A percentile compares a stretch with the other conserved stretches of the same genome.
Conservation (phyloP, 2,113 vertebrate genomes). For the Sciurus niger region DNA sequence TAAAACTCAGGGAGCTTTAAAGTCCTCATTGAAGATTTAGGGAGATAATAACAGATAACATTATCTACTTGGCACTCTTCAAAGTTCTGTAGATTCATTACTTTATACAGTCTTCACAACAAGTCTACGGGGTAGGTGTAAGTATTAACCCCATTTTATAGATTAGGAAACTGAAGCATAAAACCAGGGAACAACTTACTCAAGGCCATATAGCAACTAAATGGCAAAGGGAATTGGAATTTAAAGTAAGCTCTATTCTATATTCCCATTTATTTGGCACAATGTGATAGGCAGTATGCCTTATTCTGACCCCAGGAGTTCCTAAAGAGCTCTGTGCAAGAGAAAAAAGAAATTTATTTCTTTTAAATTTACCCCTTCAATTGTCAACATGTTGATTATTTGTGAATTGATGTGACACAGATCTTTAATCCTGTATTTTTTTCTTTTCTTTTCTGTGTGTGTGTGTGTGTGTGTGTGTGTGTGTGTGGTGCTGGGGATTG, state of each 20-base stretch:
- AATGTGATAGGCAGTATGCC: background rate
- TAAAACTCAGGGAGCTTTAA: background rate
- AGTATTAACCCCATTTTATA: background rate
- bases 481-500: too few species aligned
- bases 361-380: background rate
- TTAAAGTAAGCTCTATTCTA: background rate
- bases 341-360: background rate
- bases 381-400: slow-evolving; percentile 4
- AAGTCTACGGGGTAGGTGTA: background rate
- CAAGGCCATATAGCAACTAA: background rate
- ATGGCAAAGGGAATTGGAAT: background rate
- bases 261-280: background rate
- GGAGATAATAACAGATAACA: background rate
- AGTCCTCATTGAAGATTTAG: background rate
- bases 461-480: too few species aligned
- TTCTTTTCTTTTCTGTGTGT: too few species aligned
- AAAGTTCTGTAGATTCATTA: background rate
- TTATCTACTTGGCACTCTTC: background rate
- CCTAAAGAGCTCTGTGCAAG: background rate
- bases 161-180: background rate
- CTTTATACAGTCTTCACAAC: background rate
- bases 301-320: background rate
- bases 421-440: background rate
- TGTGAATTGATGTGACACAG: background rate
- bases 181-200: background rate